Evolutionary conservation across 2,888 invertebrate species (phyloP).

Genomic region (Eupithecia pulchellata): DNA sequence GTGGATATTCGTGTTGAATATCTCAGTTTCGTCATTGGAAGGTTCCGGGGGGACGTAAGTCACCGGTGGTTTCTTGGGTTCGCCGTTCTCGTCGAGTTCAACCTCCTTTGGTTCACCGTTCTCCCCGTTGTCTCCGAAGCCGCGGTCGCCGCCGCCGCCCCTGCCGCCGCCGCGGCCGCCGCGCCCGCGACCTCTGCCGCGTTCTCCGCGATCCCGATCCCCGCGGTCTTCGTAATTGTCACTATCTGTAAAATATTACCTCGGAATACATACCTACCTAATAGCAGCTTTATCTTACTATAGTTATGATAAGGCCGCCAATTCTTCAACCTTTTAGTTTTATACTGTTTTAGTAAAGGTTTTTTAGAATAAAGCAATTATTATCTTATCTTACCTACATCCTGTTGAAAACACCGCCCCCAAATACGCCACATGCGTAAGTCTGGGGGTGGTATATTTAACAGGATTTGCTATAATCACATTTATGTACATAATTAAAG

Average conservation of each 20-base stretch:
- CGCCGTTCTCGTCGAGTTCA: conserved; percentile 64
- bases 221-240: conserved; percentile 52
- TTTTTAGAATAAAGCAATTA: no score
- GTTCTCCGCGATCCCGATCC: conserved; percentile 57
- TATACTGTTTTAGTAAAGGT: no score
- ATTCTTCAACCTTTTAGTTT: no score
- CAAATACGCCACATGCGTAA: no score
- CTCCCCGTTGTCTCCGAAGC: conserved; percentile 53
- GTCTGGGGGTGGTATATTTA: no score
- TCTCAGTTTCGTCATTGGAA: conserved; percentile 88
- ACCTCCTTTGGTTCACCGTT: conserved; percentile 50
- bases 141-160: conserved; percentile 51
- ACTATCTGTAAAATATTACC: conserved; percentile 34
- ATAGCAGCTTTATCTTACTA: no score
- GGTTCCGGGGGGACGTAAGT: conserved; percentile 91
- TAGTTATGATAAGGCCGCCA: no score
- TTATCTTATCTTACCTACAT: no score
- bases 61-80: conserved; percentile 76
- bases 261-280: no score
- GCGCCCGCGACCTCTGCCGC: conserved; percentile 57
- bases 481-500: no score
- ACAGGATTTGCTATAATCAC: no score
- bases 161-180: conserved; percentile 58
- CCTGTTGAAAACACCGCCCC: no score
- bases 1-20: conserved; percentile 89